Evolutionary conservation across 2,888 invertebrate species (phyloP), one percentile per base, ranked within the genome.

Genomic region (Drosophila niveifrons): DNA sequence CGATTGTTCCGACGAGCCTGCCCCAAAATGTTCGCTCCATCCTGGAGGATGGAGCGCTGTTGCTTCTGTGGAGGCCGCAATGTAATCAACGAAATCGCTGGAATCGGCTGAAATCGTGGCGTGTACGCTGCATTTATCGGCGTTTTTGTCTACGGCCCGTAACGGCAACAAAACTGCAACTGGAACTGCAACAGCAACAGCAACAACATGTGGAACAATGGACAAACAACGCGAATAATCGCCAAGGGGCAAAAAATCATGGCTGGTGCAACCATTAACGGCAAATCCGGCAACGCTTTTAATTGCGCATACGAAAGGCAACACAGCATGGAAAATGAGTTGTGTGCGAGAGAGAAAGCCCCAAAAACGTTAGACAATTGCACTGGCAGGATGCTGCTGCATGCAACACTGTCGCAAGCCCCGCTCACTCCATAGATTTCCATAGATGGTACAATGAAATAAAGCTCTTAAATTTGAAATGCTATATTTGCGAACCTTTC

Each of bases 241-340:
- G 66, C 81, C 61, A 62, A 64, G 66, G 55, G 84, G 70, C 74
- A 61, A 70, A 73, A 78, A 78, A 80, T 78, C 81, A 77, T 65
- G 66, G 74, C 41, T 69, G 65, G 52, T 72, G 68, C 72, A 75
- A 63, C 88, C 88, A 83, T 83, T 83, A 83, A 85, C 83, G 78
- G 82, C 75, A 88, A 83, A 88, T 85, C 83, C 75, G 88, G 88
- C 83, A 85, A 82, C 82, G 88, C 86, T 88, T 83, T 88, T 83
- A 83, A 83, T 83, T 83, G 83, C 88, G 88, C 81, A 78, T 70
- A 87, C 87, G 75, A 74, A 57, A 56, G 71, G 64, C 64, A 64
- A 73, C 77, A 76, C 80, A 71, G 67, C 87, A 65, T 74, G 71
- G 58, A 72, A 80, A 81, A 86, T 80, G 81, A 80, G 71, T 80